phyloP scores from a whole-genome alignment of 1,140 invertebrate genomes.

The Bombus terrestris region DNA sequence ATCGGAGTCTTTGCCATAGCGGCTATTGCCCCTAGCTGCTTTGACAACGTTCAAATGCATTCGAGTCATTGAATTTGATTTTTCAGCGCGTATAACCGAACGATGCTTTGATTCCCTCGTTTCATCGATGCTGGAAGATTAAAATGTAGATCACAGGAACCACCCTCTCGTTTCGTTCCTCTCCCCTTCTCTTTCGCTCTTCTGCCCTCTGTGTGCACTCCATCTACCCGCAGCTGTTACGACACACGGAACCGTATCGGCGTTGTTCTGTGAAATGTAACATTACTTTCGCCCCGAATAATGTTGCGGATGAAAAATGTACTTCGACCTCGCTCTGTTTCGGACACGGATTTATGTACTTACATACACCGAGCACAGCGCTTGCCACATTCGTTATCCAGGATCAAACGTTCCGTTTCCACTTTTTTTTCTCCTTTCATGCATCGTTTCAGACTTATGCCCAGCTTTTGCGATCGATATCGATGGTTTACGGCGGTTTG shows the following conservation, averaged over 20 bases:
- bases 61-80: conserved; percentile 12
- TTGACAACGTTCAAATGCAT: not conserved
- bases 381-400: conserved; percentile 26
- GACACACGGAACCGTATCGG: not conserved
- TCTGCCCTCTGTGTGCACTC: not conserved
- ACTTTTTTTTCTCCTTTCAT: not conserved
- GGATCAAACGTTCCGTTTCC: conserved; percentile 13
- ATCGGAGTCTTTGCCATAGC: no score
- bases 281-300: conserved; percentile 30
- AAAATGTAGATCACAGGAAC: conserved; percentile 29
- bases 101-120: not conserved
- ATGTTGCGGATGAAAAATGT: conserved; percentile 38
- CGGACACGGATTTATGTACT: conserved; percentile 35
- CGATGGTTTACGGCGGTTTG: not conserved
- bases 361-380: not conserved
- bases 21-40: not conserved
- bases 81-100: not conserved
- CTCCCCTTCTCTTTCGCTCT: not conserved
- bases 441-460: not conserved
- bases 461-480: not conserved
- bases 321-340: conserved; percentile 17
- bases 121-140: not conserved
- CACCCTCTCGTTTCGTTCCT: not conserved
- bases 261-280: conserved; percentile 24
- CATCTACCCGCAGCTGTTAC: conserved; percentile 20